A percentile compares a stretch with the other conserved stretches of the same genome.
Evolutionary conservation across 2,797 vertebrate genomes (phyloP).

Genomic region (Schizopygopsis pylzovi): DNA sequence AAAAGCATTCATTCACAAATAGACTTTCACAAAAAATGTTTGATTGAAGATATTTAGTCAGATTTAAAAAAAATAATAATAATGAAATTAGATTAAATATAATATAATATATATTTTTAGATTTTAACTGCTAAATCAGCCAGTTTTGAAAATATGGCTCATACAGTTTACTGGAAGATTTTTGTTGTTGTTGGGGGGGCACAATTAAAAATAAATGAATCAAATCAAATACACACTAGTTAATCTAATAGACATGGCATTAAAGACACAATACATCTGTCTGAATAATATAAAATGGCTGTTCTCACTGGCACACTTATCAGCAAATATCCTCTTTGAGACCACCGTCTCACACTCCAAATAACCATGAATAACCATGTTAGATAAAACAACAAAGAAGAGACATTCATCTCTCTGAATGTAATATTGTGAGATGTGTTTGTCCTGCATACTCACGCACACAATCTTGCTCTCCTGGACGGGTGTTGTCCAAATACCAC

Average conservation of each 20-base stretch:
- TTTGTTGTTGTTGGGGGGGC: background rate
- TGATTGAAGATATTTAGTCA: background rate
- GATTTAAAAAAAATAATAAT: background rate
- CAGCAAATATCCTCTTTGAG: constrained; percentile 24
- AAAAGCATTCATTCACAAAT: background rate
- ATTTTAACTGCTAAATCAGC: background rate
- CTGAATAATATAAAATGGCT: background rate
- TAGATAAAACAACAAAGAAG: constrained; percentile 14
- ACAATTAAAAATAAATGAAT: too few relatives aligned
- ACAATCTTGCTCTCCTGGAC: constrained; percentile 69
- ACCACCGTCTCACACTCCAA: background rate
- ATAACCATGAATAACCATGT: background rate
- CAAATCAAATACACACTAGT: background rate
- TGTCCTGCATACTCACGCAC: constrained; percentile 14
- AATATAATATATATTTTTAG: too few relatives aligned
- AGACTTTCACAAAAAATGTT: background rate
- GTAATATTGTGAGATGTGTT: constrained; percentile 31
- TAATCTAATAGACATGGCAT: background rate
- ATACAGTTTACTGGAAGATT: background rate
- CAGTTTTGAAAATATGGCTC: background rate
- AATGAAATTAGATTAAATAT: background rate
- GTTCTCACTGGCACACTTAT: background rate
- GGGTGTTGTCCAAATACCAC: constrained; percentile 93
- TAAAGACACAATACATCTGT: background rate
- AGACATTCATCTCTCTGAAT: constrained; percentile 32